Percentiles rank a stretch among this genome's conserved stretches.
phyloP scores from a whole-genome alignment of 2,113 vertebrate genomes.

The Chitala chitala region DNA sequence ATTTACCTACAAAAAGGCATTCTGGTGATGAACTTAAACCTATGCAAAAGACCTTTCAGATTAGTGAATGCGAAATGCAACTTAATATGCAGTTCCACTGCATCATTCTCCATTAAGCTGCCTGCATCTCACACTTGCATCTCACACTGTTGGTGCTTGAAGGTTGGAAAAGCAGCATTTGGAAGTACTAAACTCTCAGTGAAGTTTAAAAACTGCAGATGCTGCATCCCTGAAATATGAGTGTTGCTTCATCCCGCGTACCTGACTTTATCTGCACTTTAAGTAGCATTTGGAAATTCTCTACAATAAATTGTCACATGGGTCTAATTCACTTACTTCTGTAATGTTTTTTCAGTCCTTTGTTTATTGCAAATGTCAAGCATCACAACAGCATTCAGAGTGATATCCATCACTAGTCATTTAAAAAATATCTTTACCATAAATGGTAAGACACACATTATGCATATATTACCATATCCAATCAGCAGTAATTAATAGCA shows the following conservation, averaged over 20 bases:
- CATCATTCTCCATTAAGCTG: neutral
- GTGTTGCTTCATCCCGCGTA: neutral
- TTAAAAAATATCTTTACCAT: no score
- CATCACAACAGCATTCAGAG: neutral
- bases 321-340: neutral
- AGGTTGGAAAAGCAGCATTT: neutral
- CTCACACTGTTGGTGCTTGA: neutral
- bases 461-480: constrained; percentile 2
- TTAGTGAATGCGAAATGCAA: neutral
- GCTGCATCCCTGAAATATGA: neutral
- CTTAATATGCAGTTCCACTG: neutral
- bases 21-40: neutral
- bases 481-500: neutral
- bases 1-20: neutral
- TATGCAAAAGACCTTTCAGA: neutral
- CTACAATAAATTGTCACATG: neutral
- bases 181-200: neutral
- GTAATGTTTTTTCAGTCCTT: neutral
- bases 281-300: neutral
- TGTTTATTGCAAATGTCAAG: neutral
- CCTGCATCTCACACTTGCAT: neutral
- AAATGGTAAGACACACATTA: no score
- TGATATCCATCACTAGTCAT: no score
- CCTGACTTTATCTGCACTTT: neutral
- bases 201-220: neutral